A percentile compares a stretch with the other conserved stretches of the same genome.
phyloP scores from a whole-genome alignment of 1,140 invertebrate species.

The Melitaea cinxia region DNA sequence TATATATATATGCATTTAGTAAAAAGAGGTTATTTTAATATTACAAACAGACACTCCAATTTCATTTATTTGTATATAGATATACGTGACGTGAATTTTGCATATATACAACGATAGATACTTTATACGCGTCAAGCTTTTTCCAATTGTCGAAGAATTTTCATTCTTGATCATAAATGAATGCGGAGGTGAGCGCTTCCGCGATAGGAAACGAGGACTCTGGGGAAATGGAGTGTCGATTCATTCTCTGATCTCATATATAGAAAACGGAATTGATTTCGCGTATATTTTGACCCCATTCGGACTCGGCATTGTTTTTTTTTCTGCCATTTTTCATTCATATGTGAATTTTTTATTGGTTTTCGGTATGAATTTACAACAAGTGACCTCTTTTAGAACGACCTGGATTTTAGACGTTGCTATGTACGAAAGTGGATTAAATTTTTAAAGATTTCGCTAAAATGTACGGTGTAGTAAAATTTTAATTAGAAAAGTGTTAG shows the following conservation, averaged over 20 bases:
- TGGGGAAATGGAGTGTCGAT: constrained; percentile 55
- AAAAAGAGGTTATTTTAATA: too few species aligned
- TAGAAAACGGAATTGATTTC: constrained; percentile 55
- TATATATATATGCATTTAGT: too few species aligned
- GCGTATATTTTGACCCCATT: constrained; percentile 34
- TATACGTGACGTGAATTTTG: neutral
- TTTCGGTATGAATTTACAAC: constrained; percentile 25
- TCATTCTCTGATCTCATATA: constrained; percentile 46
- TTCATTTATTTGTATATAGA: too few species aligned
- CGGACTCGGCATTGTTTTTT: constrained; percentile 23
- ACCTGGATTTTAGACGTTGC: neutral
- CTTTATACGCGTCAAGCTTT: neutral
- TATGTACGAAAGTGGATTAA: neutral
- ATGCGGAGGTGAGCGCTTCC: constrained; percentile 55
- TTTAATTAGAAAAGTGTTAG: neutral
- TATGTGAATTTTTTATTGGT: constrained; percentile 18
- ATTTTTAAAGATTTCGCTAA: neutral
- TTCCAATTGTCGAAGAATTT: constrained; percentile 48
- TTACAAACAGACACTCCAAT: too few species aligned
- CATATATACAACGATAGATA: neutral
- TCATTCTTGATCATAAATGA: constrained; percentile 56
- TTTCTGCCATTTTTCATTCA: constrained; percentile 28
- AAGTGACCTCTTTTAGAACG: constrained; percentile 10
- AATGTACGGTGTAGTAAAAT: neutral
- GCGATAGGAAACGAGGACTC: constrained; percentile 50